Conservation (phyloP, 2,113 vertebrate genomes). For the Eulacestoma nigropectus region DNA sequence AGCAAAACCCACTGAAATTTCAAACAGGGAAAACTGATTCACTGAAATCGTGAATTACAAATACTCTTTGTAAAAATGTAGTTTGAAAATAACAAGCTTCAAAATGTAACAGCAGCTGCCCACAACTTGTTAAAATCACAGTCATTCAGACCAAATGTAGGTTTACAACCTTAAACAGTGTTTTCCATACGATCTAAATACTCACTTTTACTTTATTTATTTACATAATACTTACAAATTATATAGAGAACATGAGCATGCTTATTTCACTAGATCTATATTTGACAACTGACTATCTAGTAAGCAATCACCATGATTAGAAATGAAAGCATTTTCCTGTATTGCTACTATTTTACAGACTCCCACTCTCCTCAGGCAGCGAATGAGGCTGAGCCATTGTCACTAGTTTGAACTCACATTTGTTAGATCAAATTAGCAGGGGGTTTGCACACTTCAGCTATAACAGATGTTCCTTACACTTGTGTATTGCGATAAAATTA, state of each 20-base stretch:
- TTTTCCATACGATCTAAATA: neutral
- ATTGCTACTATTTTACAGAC: constrained; percentile 28
- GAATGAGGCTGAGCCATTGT: constrained; percentile 50
- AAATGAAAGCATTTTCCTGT: constrained; percentile 20
- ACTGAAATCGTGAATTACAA: neutral
- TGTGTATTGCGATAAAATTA: constrained; percentile 77
- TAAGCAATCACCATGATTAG: neutral
- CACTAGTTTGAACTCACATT: constrained; percentile 52
- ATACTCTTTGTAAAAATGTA: neutral
- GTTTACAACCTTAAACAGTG: neutral
- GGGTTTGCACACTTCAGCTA: constrained; percentile 70
- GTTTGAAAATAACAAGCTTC: neutral
- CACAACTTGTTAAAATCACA: neutral
- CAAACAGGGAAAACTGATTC: neutral
- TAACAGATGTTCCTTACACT: constrained; percentile 77
- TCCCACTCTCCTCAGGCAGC: constrained; percentile 14
- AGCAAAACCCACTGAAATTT: neutral
- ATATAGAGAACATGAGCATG: neutral
- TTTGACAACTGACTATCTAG: neutral
- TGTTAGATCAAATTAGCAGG: constrained; percentile 65
- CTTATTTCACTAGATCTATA: neutral
- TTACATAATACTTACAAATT: too few relatives aligned
- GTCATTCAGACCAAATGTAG: neutral
- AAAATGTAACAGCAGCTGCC: neutral
- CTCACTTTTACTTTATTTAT: too few relatives aligned